Conservation (phyloP, 2,797 vertebrate species). For the Brachymystax lenok region DNA sequence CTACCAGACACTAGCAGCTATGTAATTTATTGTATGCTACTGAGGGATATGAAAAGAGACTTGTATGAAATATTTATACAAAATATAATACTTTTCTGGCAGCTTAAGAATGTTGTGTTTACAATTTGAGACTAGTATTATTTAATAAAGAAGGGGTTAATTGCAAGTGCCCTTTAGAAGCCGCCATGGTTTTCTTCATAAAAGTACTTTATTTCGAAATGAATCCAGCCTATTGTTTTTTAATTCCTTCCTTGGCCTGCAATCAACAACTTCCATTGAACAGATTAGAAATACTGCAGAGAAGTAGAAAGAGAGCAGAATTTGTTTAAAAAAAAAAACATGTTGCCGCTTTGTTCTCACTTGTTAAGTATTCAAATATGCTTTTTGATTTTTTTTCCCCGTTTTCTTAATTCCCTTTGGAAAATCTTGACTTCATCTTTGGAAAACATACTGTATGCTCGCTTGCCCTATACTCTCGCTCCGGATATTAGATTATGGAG, state of each 20-base stretch:
- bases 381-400: constrained; percentile 33
- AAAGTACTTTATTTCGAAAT: constrained; percentile 13
- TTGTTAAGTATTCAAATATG: constrained; percentile 49
- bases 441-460: constrained; percentile 60
- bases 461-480: constrained; percentile 48
- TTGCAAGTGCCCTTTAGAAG: constrained; percentile 32
- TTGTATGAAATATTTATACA: no score
- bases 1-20: neutral
- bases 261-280: constrained; percentile 44
- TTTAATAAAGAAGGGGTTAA: constrained; percentile 40
- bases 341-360: constrained; percentile 45
- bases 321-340: constrained; percentile 21
- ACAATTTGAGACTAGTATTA: constrained; percentile 21
- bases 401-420: constrained; percentile 47
- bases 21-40: neutral
- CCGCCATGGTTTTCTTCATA: neutral
- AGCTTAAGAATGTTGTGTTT: neutral
- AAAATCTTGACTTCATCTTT: constrained; percentile 61
- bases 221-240: constrained; percentile 18
- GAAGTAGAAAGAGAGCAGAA: constrained; percentile 36
- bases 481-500: constrained; percentile 76
- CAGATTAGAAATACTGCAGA: constrained; percentile 41
- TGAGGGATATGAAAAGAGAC: constrained; percentile 30
- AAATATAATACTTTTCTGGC: neutral
- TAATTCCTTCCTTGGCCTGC: constrained; percentile 31